A percentile compares a stretch with the other conserved stretches of the same genome.
Evolutionary conservation across 2,797 vertebrate species (phyloP).

Genomic region (Ceyx erithaca): DNA sequence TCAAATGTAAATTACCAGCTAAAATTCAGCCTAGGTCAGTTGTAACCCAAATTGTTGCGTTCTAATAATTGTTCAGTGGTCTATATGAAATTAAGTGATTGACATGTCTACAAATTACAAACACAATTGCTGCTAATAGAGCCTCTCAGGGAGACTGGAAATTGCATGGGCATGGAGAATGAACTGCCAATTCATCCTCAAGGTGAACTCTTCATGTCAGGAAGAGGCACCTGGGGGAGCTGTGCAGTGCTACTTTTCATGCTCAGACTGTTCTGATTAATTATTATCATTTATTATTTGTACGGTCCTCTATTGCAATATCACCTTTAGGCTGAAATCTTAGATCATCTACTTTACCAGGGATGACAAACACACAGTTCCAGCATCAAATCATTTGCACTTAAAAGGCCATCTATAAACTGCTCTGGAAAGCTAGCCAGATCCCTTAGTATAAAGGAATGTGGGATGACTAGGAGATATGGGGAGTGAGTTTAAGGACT

Average conservation of each 20-base stretch:
- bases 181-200: slow-evolving; percentile 60
- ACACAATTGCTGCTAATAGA: slow-evolving; percentile 58
- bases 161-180: slow-evolving; percentile 43
- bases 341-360: slow-evolving; percentile 10
- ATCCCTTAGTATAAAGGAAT: neutral
- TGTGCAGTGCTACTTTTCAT: slow-evolving; percentile 25
- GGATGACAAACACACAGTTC: neutral
- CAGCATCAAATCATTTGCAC: neutral
- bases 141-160: slow-evolving; percentile 39
- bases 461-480: neutral
- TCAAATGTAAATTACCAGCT: slow-evolving; percentile 62
- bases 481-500: neutral
- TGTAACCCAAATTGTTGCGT: slow-evolving; percentile 44
- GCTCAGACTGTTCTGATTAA: slow-evolving; percentile 50
- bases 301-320: neutral
- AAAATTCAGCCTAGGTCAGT: slow-evolving; percentile 66
- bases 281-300: slow-evolving; percentile 60
- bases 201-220: slow-evolving; percentile 45
- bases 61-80: slow-evolving; percentile 65
- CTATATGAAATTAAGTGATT: slow-evolving; percentile 64
- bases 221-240: slow-evolving; percentile 20
- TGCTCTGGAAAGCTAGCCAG: neutral
- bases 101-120: slow-evolving; percentile 62
- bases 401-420: neutral
- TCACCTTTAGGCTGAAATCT: slow-evolving; percentile 39